phyloP scores from a whole-genome alignment of 2,888 invertebrate genomes.

The Palloptera scutellata region DNA sequence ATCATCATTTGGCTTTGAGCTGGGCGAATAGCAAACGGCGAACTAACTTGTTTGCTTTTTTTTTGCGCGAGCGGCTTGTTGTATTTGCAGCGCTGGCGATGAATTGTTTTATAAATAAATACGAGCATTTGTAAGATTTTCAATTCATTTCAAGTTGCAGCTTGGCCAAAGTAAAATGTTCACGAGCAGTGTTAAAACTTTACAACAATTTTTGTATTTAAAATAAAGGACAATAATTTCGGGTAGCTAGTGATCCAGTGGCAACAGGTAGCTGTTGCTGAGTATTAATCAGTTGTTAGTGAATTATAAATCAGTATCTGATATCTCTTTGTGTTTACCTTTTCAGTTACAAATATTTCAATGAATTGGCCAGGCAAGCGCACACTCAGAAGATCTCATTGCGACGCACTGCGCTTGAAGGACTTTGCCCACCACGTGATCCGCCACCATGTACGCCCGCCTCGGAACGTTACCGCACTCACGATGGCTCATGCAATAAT shows the following conservation, averaged over 20 bases:
- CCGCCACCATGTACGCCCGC: constrained; percentile 76
- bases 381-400: constrained; percentile 60
- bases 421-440: constrained; percentile 72
- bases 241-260: not conserved
- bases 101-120: constrained; percentile 55
- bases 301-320: no score
- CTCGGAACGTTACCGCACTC: constrained; percentile 78
- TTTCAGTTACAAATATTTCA: constrained; percentile 58
- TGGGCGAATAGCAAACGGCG: not conserved
- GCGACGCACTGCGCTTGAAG: constrained; percentile 61
- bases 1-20: constrained; percentile 28
- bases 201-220: not conserved
- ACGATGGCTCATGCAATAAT: constrained; percentile 92
- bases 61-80: constrained; percentile 22
- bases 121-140: constrained; percentile 48
- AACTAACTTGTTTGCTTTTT: constrained; percentile 21
- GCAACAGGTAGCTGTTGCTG: not conserved
- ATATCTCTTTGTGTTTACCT: not conserved
- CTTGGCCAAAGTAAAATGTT: constrained; percentile 39
- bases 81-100: constrained; percentile 26
- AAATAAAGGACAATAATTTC: not conserved
- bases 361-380: constrained; percentile 60
- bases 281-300: not conserved
- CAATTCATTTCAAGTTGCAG: constrained; percentile 53
- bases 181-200: not conserved